phyloP scores from a whole-genome alignment of 2,888 invertebrate species.

The Brachypalpus laphriformis region DNA sequence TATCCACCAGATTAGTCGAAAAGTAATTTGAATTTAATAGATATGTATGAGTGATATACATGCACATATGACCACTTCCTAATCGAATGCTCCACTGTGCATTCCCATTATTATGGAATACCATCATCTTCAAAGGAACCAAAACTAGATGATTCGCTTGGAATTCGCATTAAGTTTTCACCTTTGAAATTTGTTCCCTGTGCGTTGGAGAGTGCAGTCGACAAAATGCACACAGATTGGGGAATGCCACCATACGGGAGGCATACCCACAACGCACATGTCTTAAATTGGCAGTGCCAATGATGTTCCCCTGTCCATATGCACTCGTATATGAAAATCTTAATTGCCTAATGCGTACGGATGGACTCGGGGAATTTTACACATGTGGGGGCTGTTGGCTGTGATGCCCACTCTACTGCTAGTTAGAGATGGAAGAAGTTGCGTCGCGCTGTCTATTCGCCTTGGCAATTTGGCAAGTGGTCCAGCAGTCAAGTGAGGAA shows the following conservation, averaged over 20 bases:
- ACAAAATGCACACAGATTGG: background rate
- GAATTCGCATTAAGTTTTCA: slow-evolving; percentile 62
- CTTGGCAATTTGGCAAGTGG: slow-evolving; percentile 66
- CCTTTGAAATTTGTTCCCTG: slow-evolving; percentile 66
- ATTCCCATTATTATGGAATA: background rate
- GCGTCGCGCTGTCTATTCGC: slow-evolving; percentile 18
- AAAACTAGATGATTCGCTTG: slow-evolving; percentile 50
- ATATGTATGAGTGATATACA: no score
- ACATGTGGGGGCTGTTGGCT: background rate
- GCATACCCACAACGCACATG: background rate
- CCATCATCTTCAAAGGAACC: slow-evolving; percentile 34
- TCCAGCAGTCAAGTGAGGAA: slow-evolving; percentile 54
- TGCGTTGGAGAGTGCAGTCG: background rate
- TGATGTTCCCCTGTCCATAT: slow-evolving; percentile 47
- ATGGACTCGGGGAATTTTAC: slow-evolving; percentile 45
- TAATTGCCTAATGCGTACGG: slow-evolving; percentile 66
- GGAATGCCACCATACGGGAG: slow-evolving; percentile 24
- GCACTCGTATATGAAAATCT: slow-evolving; percentile 53
- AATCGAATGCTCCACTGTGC: slow-evolving; percentile 2
- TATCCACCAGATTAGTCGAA: no score
- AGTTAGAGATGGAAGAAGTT: no score
- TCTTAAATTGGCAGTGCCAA: slow-evolving; percentile 54
- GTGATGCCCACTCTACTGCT: no score
- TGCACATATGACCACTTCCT: background rate
- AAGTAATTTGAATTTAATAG: no score